Evolutionary conservation across 64 coral and sea anemone species (phyloP).

Genomic region (Pachyseris speciosa): DNA sequence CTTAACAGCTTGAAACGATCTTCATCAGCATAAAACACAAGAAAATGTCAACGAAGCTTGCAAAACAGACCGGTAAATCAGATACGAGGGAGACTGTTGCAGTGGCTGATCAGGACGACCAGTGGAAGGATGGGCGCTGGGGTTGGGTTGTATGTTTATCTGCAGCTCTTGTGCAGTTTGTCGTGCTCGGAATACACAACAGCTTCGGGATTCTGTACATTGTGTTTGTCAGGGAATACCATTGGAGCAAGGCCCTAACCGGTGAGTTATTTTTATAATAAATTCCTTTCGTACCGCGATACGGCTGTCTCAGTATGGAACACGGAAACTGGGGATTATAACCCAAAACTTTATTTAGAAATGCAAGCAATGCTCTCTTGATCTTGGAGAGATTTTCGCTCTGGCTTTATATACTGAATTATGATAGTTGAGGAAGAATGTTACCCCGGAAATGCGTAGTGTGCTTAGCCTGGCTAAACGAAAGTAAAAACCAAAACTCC

Average conservation of each 20-base stretch:
- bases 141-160: slow-evolving; percentile 61
- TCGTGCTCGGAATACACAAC: slow-evolving; percentile 74
- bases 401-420: too few relatives aligned
- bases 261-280: too few relatives aligned
- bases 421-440: too few relatives aligned
- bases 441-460: too few relatives aligned
- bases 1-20: neutral
- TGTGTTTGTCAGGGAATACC: slow-evolving; percentile 50
- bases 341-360: too few relatives aligned
- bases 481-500: too few relatives aligned
- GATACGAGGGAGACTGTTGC: neutral
- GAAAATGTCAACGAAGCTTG: neutral
- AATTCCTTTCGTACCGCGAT: too few relatives aligned
- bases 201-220: slow-evolving; percentile 75
- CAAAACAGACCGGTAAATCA: neutral
- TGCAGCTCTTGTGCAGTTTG: slow-evolving; percentile 68
- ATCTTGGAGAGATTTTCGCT: too few relatives aligned
- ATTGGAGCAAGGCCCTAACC: slow-evolving; percentile 6
- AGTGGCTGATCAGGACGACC: neutral
- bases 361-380: too few relatives aligned
- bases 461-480: too few relatives aligned
- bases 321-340: too few relatives aligned
- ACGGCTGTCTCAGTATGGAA: too few relatives aligned
- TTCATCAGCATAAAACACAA: neutral
- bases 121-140: slow-evolving; percentile 31